These are phyloP conservation scores for Leptinotarsa tumamoca DNA, from an alignment of 2,888 invertebrate genomes.

Conservation along the genomic window DNA sequence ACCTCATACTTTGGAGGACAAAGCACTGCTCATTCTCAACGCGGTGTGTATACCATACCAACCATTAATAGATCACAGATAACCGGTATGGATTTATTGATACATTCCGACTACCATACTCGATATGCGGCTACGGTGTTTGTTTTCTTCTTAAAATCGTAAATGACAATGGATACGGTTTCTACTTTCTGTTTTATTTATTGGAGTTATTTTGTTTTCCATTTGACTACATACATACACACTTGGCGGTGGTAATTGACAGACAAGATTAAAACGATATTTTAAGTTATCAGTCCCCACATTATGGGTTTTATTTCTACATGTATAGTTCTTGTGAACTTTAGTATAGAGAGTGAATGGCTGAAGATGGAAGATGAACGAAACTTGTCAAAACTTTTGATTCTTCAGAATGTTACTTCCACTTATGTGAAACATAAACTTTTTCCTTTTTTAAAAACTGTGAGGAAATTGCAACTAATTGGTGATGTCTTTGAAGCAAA, in stretches of 20 bases:
- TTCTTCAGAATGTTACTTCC: too few species aligned
- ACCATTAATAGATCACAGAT: conserved; percentile 5
- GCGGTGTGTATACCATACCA: neutral
- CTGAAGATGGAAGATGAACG: too few species aligned
- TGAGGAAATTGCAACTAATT: too few species aligned
- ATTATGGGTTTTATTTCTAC: too few species aligned
- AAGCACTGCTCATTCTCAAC: neutral
- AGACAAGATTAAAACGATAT: neutral
- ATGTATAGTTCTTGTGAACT: too few species aligned
- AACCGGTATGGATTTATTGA: conserved; percentile 6
- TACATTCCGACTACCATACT: neutral
- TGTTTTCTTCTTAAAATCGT: neutral
- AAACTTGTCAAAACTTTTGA: too few species aligned
- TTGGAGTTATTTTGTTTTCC: neutral
- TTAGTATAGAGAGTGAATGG: too few species aligned
- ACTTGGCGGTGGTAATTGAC: neutral
- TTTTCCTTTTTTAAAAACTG: too few species aligned
- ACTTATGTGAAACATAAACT: too few species aligned
- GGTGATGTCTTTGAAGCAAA: too few species aligned
- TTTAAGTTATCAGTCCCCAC: neutral
- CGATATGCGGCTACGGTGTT: neutral
- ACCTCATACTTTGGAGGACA: neutral
- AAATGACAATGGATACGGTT: conserved; percentile 4
- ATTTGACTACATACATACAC: neutral
- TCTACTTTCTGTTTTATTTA: conserved; percentile 7